These are phyloP conservation scores for Clavelina lepadiformis DNA, from an alignment of 23 tunicate species.

Conservation along the genomic window DNA sequence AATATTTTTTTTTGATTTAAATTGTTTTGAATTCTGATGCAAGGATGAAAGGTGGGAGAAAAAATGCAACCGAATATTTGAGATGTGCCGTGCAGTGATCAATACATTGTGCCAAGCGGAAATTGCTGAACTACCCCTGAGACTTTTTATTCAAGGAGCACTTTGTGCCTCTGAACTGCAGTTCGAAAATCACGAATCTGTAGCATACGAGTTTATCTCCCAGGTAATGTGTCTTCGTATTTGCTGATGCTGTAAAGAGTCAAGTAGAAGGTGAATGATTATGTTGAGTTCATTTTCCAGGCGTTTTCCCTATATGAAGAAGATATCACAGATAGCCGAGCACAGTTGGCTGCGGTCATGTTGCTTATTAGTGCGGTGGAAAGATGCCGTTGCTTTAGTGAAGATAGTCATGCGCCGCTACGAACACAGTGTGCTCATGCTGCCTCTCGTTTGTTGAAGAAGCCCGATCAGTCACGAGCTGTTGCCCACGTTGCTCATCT, in stretches of 20 bases:
- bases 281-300: constrained; percentile 3
- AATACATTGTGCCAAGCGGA: constrained; percentile 62
- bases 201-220: constrained; percentile 84
- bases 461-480: constrained; percentile 91
- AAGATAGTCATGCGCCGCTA: constrained; percentile 90
- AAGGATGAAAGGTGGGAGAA: constrained; percentile 76
- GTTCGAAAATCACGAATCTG: constrained; percentile 76
- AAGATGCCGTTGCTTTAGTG: constrained; percentile 62
- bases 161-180: constrained; percentile 62
- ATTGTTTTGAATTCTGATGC: no score
- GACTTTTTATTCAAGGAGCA: constrained; percentile 85
- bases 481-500: constrained; percentile 81
- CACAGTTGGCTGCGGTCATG: constrained; percentile 81
- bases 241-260: no score
- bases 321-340: constrained; percentile 90
- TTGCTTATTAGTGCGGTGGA: constrained; percentile 66
- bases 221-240: constrained; percentile 26
- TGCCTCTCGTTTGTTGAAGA: constrained; percentile 83
- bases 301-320: constrained; percentile 94
- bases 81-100: constrained; percentile 60
- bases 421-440: constrained; percentile 98
- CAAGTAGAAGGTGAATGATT: no score
- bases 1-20: no score
- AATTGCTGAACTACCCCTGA: constrained; percentile 67
- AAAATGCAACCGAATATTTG: constrained; percentile 76